These are phyloP conservation scores for Chaetorhynchus papuensis DNA, from an alignment of 2,113 vertebrate species.

Conservation along the genomic window DNA sequence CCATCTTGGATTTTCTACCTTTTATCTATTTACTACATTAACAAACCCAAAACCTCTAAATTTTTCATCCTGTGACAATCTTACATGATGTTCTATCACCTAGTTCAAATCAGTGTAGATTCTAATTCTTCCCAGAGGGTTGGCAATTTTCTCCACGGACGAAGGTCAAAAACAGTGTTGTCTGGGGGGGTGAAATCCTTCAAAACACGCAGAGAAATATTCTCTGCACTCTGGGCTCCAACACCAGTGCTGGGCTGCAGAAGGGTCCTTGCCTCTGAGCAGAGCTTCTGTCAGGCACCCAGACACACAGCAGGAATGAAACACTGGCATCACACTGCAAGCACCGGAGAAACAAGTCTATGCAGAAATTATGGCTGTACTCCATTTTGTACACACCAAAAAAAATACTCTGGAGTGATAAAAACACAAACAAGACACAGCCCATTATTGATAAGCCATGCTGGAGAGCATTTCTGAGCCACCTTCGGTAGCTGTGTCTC, in stretches of 20 bases:
- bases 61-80: too few relatives aligned
- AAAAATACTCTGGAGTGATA: background rate
- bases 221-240: too few relatives aligned
- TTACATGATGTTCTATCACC: too few relatives aligned
- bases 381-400: background rate
- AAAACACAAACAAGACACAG: background rate
- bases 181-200: too few relatives aligned
- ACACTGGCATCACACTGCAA: background rate
- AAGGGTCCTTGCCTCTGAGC: background rate
- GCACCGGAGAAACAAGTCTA: background rate
- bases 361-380: background rate
- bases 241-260: background rate
- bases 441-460: background rate
- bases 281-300: background rate
- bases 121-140: too few relatives aligned
- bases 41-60: too few relatives aligned
- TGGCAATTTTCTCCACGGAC: too few relatives aligned
- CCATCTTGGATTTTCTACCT: too few relatives aligned
- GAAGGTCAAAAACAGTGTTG: too few relatives aligned
- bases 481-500: background rate
- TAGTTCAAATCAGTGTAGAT: too few relatives aligned
- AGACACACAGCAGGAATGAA: background rate
- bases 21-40: too few relatives aligned
- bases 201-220: too few relatives aligned
- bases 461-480: background rate